Evolutionary conservation across 2,888 invertebrate genomes (phyloP).

Genomic region (Cremastinae sp.): DNA sequence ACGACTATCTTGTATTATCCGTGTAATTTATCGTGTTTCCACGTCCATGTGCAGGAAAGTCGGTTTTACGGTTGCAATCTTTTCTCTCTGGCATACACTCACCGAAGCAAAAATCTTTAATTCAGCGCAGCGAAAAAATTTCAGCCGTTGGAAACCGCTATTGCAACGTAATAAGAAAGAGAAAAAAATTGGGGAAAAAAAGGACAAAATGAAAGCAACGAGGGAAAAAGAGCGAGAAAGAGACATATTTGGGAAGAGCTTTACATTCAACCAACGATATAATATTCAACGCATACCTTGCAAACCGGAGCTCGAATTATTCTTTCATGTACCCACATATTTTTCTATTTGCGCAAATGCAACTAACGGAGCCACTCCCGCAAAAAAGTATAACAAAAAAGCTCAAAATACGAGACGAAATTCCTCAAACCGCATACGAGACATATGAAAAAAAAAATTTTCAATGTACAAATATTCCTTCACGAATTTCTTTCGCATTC

Average conservation of each 20-base stretch:
- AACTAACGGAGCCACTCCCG: not conserved
- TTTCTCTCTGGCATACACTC: slow-evolving; percentile 10
- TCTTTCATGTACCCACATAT: not conserved
- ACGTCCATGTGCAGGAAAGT: too few relatives aligned
- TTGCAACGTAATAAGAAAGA: too few relatives aligned
- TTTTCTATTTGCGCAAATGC: not conserved
- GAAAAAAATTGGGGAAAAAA: slow-evolving; percentile 4
- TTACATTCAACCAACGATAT: slow-evolving; percentile 28
- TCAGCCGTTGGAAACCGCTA: slow-evolving; percentile 11
- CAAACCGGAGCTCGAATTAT: slow-evolving; percentile 44
- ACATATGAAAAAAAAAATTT: too few relatives aligned
- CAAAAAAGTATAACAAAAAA: slow-evolving; percentile 1
- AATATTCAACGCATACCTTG: slow-evolving; percentile 39
- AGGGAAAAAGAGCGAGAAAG: slow-evolving; percentile 6
- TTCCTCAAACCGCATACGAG: too few relatives aligned
- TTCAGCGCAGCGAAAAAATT: slow-evolving; percentile 36
- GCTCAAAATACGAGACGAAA: slow-evolving; percentile 5
- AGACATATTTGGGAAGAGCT: slow-evolving; percentile 8
- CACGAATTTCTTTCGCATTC: too few relatives aligned
- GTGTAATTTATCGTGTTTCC: too few relatives aligned
- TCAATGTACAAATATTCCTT: too few relatives aligned
- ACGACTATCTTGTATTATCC: too few relatives aligned
- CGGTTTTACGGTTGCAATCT: not conserved
- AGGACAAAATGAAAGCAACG: slow-evolving; percentile 10
- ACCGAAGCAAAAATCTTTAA: slow-evolving; percentile 47